These are phyloP conservation scores for Argyrosomus japonicus DNA, from an alignment of 2,113 vertebrate genomes.

Conservation along the genomic window DNA sequence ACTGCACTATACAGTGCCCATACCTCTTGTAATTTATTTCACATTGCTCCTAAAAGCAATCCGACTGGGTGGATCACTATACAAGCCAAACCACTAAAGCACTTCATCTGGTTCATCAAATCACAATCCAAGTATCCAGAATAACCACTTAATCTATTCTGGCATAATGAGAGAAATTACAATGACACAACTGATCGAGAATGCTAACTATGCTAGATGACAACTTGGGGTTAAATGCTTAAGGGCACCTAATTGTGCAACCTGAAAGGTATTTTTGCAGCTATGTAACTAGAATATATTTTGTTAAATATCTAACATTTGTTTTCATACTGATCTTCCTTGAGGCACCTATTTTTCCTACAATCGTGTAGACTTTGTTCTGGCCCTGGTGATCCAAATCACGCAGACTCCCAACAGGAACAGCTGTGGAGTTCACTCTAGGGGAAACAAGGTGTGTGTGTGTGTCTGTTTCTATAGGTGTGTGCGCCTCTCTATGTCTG, in stretches of 20 bases:
- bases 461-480: constrained; percentile 14
- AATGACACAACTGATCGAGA: constrained; percentile 37
- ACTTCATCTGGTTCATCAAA: constrained; percentile 65
- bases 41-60: constrained; percentile 23
- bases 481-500: constrained; percentile 26
- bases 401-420: constrained; percentile 61
- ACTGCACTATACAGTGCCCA: not conserved
- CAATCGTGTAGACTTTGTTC: constrained; percentile 47
- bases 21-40: constrained; percentile 10
- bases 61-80: constrained; percentile 40
- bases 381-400: constrained; percentile 54
- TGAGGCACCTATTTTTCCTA: constrained; percentile 36
- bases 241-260: constrained; percentile 9
- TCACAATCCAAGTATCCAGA: constrained; percentile 53
- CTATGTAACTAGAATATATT: constrained; percentile 1
- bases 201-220: constrained; percentile 43
- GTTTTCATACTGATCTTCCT: constrained; percentile 22
- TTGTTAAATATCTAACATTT: constrained; percentile 17
- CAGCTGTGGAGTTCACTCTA: constrained; percentile 70
- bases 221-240: constrained; percentile 47
- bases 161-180: constrained; percentile 40
- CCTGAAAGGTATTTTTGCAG: constrained; percentile 3
- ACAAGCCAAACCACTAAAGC: constrained; percentile 46
- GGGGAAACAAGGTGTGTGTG: constrained; percentile 55
- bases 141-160: constrained; percentile 48